Base-by-base conservation (phyloP, 1,140 invertebrate genomes). In the Drosophila pseudoobscura region DNA sequence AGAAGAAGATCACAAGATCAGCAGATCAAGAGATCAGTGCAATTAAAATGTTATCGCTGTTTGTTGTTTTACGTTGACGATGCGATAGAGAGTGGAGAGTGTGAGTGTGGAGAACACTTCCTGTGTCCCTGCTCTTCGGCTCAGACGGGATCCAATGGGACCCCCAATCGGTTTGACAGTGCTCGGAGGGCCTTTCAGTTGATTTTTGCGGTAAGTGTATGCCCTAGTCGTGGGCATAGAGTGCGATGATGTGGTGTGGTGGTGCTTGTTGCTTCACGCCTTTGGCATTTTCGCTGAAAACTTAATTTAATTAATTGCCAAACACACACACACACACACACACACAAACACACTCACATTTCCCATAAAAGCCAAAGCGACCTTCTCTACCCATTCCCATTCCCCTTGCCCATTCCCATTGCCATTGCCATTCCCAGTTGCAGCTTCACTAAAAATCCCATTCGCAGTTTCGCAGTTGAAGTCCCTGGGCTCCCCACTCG, bases 221-320 rank as follows among this genome's bases (percentile, higher is more conserved):
- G 6, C 1, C 6, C 4, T 2, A 13, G 51, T 73, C 59, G 31
- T 15, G 35, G 3, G 35, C 11, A 39, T 4, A 5, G 11, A 39
- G 35, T 39, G 35, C 2, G 9, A 2, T 7, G 22, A 9, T 2
- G 2, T 9, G 31, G 8, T 13, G 9, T 1, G 2, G 31, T 20
- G 7, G 24, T 47, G 52, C 45, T 57, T 74, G 76, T 80, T 77
- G 78, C 56, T 88, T 87, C 74, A 87, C 82, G 82, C 82, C 82
- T 88, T 87, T 75, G 83, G 78, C 82, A 63, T 87, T 73, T 84
- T 87, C 83, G 83, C 71, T 87, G 83, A 87, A 87, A 87, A 87
- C 70, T 87, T 87, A 87, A 87, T 87, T 87, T 87, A 87, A 87
- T 87, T 87, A 87, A 87, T 87, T 87, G 83, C 82, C 78, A 87